phyloP scores from a whole-genome alignment of 1,140 invertebrate species.

The Protaetia brevitarsis region DNA sequence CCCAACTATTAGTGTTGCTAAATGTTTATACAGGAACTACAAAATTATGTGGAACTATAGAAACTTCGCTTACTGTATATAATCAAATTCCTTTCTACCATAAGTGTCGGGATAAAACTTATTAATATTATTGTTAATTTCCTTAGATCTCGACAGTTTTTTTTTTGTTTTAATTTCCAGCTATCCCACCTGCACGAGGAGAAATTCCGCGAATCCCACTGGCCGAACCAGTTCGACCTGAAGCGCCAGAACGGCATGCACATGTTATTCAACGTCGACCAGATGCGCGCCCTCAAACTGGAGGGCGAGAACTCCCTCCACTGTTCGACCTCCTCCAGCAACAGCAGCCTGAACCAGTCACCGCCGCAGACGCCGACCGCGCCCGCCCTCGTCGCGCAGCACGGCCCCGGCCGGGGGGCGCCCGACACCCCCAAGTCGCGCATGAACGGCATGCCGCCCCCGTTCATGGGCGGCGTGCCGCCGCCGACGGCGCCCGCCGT shows the following conservation, averaged over 20 bases:
- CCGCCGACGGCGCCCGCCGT: slow-evolving; percentile 47
- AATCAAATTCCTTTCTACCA: too few relatives aligned
- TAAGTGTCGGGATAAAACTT: too few relatives aligned
- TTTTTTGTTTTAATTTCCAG: slow-evolving; percentile 1
- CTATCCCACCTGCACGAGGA: slow-evolving; percentile 22
- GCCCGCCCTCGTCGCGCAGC: slow-evolving; percentile 48
- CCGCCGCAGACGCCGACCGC: slow-evolving; percentile 61
- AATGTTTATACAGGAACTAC: too few relatives aligned
- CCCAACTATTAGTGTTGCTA: too few relatives aligned
- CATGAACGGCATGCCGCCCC: slow-evolving; percentile 49
- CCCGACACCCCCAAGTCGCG: slow-evolving; percentile 46
- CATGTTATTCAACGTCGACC: slow-evolving; percentile 46
- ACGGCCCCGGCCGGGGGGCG: slow-evolving; percentile 41
- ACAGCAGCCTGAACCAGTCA: slow-evolving; percentile 56
- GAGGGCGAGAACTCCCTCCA: slow-evolving; percentile 53
- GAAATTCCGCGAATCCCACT: slow-evolving; percentile 22
- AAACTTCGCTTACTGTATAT: too few relatives aligned
- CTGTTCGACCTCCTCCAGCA: slow-evolving; percentile 60
- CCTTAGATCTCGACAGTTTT: not conserved
- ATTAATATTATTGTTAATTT: too few relatives aligned
- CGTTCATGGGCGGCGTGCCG: slow-evolving; percentile 49
- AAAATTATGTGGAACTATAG: too few relatives aligned
- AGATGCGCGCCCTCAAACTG: slow-evolving; percentile 51
- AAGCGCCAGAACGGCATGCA: slow-evolving; percentile 46
- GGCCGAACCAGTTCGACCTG: slow-evolving; percentile 39